phyloP scores from a whole-genome alignment of 1,140 invertebrate species.

The Heterodera schachtii region DNA sequence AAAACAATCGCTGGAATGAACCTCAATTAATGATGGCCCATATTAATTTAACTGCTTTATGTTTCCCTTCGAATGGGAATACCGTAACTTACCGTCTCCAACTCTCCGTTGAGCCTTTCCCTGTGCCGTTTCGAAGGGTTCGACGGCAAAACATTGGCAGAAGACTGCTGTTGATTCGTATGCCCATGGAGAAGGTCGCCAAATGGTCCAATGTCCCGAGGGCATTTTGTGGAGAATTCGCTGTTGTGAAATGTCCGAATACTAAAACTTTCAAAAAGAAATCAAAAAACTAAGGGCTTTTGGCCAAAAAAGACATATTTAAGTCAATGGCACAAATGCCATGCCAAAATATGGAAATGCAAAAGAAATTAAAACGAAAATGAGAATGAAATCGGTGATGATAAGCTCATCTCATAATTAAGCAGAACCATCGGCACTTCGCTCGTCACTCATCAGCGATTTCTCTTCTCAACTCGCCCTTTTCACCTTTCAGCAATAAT shows the following conservation, averaged over 20 bases:
- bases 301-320: too few species aligned
- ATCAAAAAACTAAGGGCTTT: too few species aligned
- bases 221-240: background rate
- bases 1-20: background rate
- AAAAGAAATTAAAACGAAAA: too few species aligned
- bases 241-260: background rate
- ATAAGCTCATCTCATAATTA: too few species aligned
- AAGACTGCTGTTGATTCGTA: slow-evolving; percentile 24
- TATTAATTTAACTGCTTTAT: too few species aligned
- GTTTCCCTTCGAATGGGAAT: too few species aligned
- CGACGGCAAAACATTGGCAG: slow-evolving; percentile 68
- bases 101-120: slow-evolving; percentile 92
- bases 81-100: slow-evolving; percentile 75
- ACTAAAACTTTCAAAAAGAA: background rate
- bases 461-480: too few species aligned
- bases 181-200: background rate
- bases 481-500: background rate
- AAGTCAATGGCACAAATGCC: too few species aligned
- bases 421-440: too few species aligned
- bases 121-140: slow-evolving; percentile 97
- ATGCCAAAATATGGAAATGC: too few species aligned
- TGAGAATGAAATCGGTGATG: too few species aligned
- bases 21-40: background rate
- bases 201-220: background rate
- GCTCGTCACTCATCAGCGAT: too few species aligned